Conservation (phyloP, 2,888 invertebrate genomes). For the Netelia inedita region DNA sequence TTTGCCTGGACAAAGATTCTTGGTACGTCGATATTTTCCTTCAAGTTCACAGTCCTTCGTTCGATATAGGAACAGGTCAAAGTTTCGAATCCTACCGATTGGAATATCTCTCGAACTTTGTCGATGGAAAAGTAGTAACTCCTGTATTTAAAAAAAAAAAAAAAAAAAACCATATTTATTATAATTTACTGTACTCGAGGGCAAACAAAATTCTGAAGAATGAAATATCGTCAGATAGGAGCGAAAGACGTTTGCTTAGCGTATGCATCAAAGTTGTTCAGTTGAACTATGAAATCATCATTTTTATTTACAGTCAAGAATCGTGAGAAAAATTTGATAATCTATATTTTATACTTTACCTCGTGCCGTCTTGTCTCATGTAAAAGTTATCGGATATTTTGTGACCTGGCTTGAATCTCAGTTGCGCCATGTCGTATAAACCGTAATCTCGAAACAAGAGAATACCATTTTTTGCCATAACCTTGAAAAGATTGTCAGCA, state of each 20-base stretch:
- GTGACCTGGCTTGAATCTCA: constrained; percentile 96
- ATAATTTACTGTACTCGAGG: neutral
- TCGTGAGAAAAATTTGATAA: neutral
- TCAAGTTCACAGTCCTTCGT: constrained; percentile 95
- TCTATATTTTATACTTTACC: constrained; percentile 85
- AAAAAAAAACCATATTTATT: constrained; percentile 20
- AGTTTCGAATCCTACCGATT: constrained; percentile 90
- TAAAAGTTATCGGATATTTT: constrained; percentile 97
- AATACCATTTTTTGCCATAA: constrained; percentile 91
- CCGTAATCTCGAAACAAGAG: constrained; percentile 97
- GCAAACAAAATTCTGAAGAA: neutral
- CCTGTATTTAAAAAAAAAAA: constrained; percentile 86
- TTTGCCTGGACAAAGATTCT: constrained; percentile 97
- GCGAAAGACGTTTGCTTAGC: constrained; percentile 68
- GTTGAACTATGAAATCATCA: constrained; percentile 77
- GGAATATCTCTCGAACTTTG: constrained; percentile 89
- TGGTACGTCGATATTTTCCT: constrained; percentile 96
- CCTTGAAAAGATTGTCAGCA: constrained; percentile 87
- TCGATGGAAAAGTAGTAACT: constrained; percentile 93
- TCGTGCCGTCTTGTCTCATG: constrained; percentile 98
- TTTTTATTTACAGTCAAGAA: constrained; percentile 28
- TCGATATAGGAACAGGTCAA: constrained; percentile 92
- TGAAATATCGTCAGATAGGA: constrained; percentile 56
- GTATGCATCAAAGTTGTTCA: constrained; percentile 70
- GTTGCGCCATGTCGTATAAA: constrained; percentile 97